These are phyloP conservation scores for Drosophila rubida DNA, from an alignment of 2,888 invertebrate species.

Conservation along the genomic window DNA sequence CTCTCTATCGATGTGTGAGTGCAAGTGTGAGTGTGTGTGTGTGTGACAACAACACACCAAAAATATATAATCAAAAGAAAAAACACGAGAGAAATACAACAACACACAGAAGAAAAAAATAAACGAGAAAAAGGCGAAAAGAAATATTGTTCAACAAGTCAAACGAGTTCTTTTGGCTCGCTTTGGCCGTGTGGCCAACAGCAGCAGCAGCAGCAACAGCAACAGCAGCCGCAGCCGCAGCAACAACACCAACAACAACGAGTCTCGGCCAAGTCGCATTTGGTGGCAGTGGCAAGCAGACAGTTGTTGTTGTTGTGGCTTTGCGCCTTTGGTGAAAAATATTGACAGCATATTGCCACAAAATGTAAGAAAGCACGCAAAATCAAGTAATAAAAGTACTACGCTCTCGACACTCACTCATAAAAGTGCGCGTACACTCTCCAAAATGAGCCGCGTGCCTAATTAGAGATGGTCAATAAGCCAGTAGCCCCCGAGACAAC, in stretches of 20 bases:
- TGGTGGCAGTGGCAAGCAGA: constrained; percentile 70
- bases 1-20: background rate
- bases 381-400: constrained; percentile 34
- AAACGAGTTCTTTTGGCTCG: constrained; percentile 84
- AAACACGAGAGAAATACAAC: constrained; percentile 53
- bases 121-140: constrained; percentile 77
- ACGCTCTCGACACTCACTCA: constrained; percentile 23
- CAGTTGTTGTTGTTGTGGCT: constrained; percentile 62
- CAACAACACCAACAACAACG: constrained; percentile 42
- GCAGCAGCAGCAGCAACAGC: constrained; percentile 50
- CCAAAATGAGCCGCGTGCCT: constrained; percentile 31
- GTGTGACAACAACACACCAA: constrained; percentile 42
- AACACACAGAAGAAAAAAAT: constrained; percentile 40
- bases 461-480: constrained; percentile 51
- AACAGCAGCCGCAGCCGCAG: constrained; percentile 23
- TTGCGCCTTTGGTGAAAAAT: constrained; percentile 80
- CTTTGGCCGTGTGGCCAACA: constrained; percentile 79
- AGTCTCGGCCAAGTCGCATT: constrained; percentile 56
- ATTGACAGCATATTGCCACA: constrained; percentile 74
- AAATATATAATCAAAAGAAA: constrained; percentile 61
- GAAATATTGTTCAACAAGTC: constrained; percentile 84
- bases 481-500: constrained; percentile 26
- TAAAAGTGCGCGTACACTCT: constrained; percentile 14
- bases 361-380: constrained; percentile 64
- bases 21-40: constrained; percentile 4